Conservation (phyloP, 2,888 invertebrate genomes). For the Carterocephalus palaemon region DNA sequence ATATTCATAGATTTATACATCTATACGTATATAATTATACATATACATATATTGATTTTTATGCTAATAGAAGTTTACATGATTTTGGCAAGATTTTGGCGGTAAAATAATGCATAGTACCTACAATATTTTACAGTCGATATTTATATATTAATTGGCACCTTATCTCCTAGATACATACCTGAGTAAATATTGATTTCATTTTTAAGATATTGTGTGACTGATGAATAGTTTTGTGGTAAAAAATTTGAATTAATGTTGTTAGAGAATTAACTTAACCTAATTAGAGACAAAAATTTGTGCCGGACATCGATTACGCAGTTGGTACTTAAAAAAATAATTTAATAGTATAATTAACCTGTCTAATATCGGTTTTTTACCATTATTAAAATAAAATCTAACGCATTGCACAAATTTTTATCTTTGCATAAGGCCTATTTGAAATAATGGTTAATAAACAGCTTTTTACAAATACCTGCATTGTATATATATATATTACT, state of each 20-base stretch:
- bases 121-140: no score
- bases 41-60: no score
- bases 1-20: no score
- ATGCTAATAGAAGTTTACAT: no score
- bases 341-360: neutral
- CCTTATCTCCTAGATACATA: no score
- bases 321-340: neutral
- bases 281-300: slow-evolving; percentile 5
- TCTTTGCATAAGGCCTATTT: slow-evolving; percentile 25
- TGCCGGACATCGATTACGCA: neutral
- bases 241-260: no score
- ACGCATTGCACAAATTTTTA: slow-evolving; percentile 33
- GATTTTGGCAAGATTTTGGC: no score
- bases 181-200: no score
- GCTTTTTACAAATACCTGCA: slow-evolving; percentile 17
- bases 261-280: neutral
- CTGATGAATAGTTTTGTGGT: neutral
- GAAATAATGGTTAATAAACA: slow-evolving; percentile 22
- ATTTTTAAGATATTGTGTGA: no score
- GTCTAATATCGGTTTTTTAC: neutral
- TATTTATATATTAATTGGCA: no score
- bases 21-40: no score
- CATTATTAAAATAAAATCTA: neutral
- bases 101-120: no score
- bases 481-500: slow-evolving; percentile 24